Percentiles rank a stretch among this genome's conserved stretches.
Evolutionary conservation across 2,113 vertebrate species (phyloP).

Genomic region (Lophura nycthemera): DNA sequence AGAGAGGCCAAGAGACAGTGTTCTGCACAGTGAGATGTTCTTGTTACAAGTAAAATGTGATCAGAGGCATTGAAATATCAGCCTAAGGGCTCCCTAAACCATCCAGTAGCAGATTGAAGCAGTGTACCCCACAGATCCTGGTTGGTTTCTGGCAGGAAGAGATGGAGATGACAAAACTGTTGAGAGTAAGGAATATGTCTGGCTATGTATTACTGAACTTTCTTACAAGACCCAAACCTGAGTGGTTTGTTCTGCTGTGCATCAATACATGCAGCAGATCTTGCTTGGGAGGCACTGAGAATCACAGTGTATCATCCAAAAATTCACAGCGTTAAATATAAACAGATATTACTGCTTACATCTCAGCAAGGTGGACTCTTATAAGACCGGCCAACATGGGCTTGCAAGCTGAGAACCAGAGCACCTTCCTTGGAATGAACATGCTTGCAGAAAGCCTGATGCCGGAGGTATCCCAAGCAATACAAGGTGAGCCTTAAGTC

Average conservation of each 20-base stretch:
- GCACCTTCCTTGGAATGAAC: not conserved
- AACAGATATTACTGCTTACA: not conserved
- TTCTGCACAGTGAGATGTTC: not conserved
- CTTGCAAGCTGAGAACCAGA: not conserved
- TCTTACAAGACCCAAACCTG: not conserved
- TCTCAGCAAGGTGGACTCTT: not conserved
- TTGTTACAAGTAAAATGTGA: not conserved
- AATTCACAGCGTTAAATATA: not conserved
- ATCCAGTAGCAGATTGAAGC: not conserved
- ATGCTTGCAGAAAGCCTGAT: not conserved
- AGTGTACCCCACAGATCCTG: not conserved
- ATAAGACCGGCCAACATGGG: not conserved
- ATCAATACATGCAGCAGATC: not conserved
- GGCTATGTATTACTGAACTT: not conserved
- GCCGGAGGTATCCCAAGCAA: not conserved
- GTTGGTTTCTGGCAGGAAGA: not conserved
- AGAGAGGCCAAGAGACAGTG: not conserved
- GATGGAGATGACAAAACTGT: not conserved
- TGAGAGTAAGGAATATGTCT: not conserved
- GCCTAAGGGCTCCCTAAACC: not conserved
- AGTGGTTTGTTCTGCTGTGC: not conserved
- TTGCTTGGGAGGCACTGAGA: not conserved
- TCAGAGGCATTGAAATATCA: not conserved
- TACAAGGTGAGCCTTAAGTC: fast-evolving
- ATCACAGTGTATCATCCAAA: not conserved